phyloP scores from a whole-genome alignment of 2,113 vertebrate species.

The pig (Sus scrofa) region DNA sequence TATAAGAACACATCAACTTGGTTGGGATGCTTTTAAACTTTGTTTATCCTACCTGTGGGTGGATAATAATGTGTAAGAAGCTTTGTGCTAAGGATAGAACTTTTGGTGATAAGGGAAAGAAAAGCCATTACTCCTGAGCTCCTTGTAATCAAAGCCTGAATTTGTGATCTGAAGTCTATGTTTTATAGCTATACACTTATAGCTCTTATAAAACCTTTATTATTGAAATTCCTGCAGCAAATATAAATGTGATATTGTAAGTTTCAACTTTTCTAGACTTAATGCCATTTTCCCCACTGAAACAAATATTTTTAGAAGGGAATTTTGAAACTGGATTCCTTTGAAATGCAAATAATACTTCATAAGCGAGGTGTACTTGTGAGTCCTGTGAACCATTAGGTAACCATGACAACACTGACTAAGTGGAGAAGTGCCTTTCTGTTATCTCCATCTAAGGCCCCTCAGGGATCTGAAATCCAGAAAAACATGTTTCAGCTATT shows the following conservation, averaged over 20 bases:
- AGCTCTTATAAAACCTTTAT: constrained; percentile 55
- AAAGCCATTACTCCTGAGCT: constrained; percentile 34
- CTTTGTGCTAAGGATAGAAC: constrained; percentile 28
- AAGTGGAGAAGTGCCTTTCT: constrained; percentile 30
- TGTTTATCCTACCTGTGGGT: constrained; percentile 33
- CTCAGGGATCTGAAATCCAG: not conserved
- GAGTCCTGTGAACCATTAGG: constrained; percentile 38
- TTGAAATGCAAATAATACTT: constrained; percentile 56
- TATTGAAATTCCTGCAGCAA: constrained; percentile 56
- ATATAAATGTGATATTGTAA: not conserved
- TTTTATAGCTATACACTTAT: constrained; percentile 48
- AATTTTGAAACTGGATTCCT: constrained; percentile 6
- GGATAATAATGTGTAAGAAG: constrained; percentile 5
- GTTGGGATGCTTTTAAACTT: constrained; percentile 44
- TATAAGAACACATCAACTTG: not conserved
- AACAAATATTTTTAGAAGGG: constrained; percentile 25
- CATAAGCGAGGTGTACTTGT: not conserved
- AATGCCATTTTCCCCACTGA: constrained; percentile 19
- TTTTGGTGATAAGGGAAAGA: constrained; percentile 39
- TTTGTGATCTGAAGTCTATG: constrained; percentile 47
- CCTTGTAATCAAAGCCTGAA: constrained; percentile 41
- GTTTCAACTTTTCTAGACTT: not conserved
- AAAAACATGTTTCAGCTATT: constrained; percentile 49
- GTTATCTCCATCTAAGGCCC: not conserved
- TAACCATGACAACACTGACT: constrained; percentile 45